Conservation (phyloP, 2,113 vertebrate species). For the Panurus biarmicus region DNA sequence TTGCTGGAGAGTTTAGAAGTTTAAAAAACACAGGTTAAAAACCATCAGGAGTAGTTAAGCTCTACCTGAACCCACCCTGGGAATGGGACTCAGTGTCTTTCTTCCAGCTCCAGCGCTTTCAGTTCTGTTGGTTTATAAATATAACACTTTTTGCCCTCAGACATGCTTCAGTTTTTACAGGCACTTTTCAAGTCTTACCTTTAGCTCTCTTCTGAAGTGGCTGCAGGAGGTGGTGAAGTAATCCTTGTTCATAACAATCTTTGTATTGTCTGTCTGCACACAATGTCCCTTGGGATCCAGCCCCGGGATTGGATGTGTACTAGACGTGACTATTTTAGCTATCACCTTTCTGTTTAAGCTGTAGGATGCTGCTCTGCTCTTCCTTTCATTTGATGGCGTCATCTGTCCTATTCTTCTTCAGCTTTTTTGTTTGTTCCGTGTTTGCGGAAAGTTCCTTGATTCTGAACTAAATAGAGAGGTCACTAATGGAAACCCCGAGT, state of each 20-base stretch:
- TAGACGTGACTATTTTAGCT: constrained; percentile 42
- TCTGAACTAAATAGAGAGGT: constrained; percentile 33
- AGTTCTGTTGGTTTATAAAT: background rate
- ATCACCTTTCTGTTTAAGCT: constrained; percentile 28
- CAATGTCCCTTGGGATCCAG: constrained; percentile 32
- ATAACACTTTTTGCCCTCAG: background rate
- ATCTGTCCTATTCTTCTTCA: background rate
- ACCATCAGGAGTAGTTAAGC: background rate
- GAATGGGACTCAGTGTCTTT: background rate
- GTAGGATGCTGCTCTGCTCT: constrained; percentile 16
- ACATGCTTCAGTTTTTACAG: background rate
- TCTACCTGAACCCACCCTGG: background rate
- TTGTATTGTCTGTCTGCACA: constrained; percentile 51
- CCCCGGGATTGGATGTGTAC: background rate
- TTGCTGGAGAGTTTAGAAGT: background rate
- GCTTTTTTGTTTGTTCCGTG: constrained; percentile 34
- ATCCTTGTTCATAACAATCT: constrained; percentile 30
- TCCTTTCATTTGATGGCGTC: background rate
- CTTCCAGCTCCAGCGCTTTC: background rate
- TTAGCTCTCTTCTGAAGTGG: constrained; percentile 31
- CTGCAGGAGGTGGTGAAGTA: constrained; percentile 54
- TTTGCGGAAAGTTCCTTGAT: constrained; percentile 16
- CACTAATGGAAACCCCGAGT: constrained; percentile 6
- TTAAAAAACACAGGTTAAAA: background rate
- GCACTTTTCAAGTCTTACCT: constrained; percentile 35